phyloP scores from a whole-genome alignment of 2,888 invertebrate genomes.

The Loripinus fragilis region DNA sequence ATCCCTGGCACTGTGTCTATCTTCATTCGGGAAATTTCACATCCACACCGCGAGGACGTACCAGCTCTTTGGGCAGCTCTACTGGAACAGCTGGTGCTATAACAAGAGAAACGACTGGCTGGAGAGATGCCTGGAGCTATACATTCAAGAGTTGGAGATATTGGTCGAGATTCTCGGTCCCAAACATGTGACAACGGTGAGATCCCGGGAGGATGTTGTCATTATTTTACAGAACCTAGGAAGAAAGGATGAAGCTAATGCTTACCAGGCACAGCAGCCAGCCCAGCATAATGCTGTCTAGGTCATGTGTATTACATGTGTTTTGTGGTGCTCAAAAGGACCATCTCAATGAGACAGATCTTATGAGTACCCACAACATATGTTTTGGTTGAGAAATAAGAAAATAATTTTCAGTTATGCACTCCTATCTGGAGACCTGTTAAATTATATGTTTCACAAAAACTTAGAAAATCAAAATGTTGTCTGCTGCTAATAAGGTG shows the following conservation, averaged over 20 bases:
- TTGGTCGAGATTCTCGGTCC: conserved; percentile 61
- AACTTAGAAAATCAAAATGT: too few relatives aligned
- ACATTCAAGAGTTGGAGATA: conserved; percentile 61
- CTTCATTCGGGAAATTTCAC: conserved; percentile 62
- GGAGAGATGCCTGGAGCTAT: conserved; percentile 49
- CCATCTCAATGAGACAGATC: too few relatives aligned
- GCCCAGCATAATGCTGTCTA: conserved; percentile 37
- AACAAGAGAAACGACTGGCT: conserved; percentile 32
- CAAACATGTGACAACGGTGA: conserved; percentile 62
- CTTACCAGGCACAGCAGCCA: conserved; percentile 49
- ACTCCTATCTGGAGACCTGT: too few relatives aligned
- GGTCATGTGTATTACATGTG: too few relatives aligned
- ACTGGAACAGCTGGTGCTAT: conserved; percentile 59
- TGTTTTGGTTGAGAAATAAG: too few relatives aligned
- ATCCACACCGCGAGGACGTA: conserved; percentile 63
- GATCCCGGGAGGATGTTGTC: conserved; percentile 67
- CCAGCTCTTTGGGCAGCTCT: conserved; percentile 68
- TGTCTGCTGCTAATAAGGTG: too few relatives aligned
- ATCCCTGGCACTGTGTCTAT: conserved; percentile 60
- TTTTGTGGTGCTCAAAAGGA: too few relatives aligned
- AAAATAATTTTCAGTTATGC: too few relatives aligned
- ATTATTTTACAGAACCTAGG: conserved; percentile 64
- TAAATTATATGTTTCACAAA: too few relatives aligned
- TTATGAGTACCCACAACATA: too few relatives aligned
- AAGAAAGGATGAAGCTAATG: conserved; percentile 52